These are phyloP conservation scores for Cephus rjabovi DNA, from an alignment of 2,888 invertebrate genomes.

Conservation along the genomic window DNA sequence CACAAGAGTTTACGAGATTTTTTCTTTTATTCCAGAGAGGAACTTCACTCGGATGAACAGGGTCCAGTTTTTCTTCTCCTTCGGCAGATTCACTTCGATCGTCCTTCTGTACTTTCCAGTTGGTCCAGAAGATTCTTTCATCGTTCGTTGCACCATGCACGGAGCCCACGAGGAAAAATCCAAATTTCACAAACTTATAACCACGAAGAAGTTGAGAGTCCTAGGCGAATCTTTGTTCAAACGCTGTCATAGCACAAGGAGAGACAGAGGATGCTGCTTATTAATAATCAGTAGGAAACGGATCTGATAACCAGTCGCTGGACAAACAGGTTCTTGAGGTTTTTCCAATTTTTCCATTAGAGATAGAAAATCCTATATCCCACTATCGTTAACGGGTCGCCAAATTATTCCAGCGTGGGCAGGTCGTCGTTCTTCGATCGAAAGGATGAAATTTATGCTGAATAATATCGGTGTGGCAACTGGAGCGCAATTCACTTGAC, in stretches of 20 bases:
- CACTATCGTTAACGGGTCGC: neutral
- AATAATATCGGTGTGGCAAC: constrained; percentile 12
- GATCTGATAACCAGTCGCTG: neutral
- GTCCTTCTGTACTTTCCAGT: neutral
- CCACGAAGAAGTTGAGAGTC: neutral
- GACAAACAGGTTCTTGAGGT: neutral
- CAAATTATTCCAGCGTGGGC: neutral
- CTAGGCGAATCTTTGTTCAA: neutral
- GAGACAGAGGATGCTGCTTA: neutral
- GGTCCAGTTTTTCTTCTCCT: neutral
- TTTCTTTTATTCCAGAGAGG: neutral
- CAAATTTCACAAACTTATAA: neutral
- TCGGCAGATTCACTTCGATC: neutral
- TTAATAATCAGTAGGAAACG: neutral
- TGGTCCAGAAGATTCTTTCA: neutral
- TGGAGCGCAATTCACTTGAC: constrained; percentile 7
- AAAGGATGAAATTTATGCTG: neutral
- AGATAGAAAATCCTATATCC: neutral
- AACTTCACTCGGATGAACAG: neutral
- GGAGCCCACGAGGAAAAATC: neutral
- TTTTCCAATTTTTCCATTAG: neutral
- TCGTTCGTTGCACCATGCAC: neutral
- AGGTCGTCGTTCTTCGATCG: neutral
- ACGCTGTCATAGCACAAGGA: neutral
- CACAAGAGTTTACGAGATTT: neutral